Percentiles rank a stretch among this genome's conserved stretches.
Conservation (phyloP, 1,140 invertebrate species). For the Cephus cinctus region DNA sequence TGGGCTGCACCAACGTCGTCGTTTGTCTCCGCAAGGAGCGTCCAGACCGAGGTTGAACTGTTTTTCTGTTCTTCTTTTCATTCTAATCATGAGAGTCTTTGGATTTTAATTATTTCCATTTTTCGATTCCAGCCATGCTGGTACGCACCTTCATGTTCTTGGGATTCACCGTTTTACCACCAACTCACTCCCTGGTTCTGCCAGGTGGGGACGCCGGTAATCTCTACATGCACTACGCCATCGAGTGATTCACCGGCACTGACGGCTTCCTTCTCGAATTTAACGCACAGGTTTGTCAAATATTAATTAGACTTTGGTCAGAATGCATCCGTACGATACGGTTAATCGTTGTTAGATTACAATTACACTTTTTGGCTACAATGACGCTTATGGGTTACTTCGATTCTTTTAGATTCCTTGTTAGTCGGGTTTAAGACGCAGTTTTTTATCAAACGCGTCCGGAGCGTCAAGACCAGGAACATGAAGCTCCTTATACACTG, state of each 20-base stretch:
- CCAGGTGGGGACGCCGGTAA: slow-evolving; percentile 65
- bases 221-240: slow-evolving; percentile 78
- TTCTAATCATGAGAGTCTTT: too few relatives aligned
- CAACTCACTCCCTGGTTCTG: slow-evolving; percentile 75
- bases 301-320: too few relatives aligned
- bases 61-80: slow-evolving; percentile 3
- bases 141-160: slow-evolving; percentile 96
- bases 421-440: too few relatives aligned
- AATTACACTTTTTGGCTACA: too few relatives aligned
- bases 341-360: too few relatives aligned
- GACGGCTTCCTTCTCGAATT: slow-evolving; percentile 44
- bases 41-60: slow-evolving; percentile 66
- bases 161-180: slow-evolving; percentile 84
- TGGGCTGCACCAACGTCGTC: slow-evolving; percentile 79
- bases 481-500: not conserved
- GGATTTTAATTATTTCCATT: slow-evolving; percentile 36
- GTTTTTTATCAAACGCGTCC: too few relatives aligned
- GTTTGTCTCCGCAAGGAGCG: slow-evolving; percentile 84
- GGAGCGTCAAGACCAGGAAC: too few relatives aligned
- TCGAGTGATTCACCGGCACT: slow-evolving; percentile 62
- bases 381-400: too few relatives aligned
- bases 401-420: too few relatives aligned
- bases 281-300: slow-evolving; percentile 38
- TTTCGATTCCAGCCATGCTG: slow-evolving; percentile 73
- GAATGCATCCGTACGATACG: too few relatives aligned